Evolutionary conservation across 2,113 vertebrate species (phyloP).

Genomic region (Scophthalmus maximus): DNA sequence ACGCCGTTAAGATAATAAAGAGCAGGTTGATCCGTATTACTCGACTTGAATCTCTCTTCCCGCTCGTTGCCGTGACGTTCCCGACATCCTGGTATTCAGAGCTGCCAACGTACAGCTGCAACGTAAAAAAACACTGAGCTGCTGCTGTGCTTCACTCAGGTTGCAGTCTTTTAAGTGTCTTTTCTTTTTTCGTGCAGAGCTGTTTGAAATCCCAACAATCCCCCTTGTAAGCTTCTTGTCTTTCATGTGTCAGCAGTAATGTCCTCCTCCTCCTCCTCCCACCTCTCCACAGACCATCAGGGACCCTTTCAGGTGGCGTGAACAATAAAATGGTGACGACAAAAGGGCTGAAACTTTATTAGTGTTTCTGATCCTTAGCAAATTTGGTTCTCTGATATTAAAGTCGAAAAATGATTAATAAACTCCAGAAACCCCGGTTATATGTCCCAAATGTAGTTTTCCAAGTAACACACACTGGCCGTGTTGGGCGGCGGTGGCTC

Average conservation of each 20-base stretch:
- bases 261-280: constrained; percentile 37
- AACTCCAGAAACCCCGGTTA: too few species aligned
- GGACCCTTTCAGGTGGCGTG: constrained; percentile 3
- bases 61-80: background rate
- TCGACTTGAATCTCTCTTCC: background rate
- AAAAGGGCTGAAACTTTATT: background rate
- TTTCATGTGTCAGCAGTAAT: constrained; percentile 49
- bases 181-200: constrained; percentile 37
- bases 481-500: too few species aligned
- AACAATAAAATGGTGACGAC: background rate
- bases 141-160: constrained; percentile 13
- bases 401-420: too few species aligned
- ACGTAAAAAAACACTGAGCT: constrained; percentile 2
- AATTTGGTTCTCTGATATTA: too few species aligned
- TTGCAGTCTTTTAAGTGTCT: constrained; percentile 30
- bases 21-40: background rate
- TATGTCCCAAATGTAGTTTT: too few species aligned
- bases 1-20: background rate
- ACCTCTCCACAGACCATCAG: constrained; percentile 4
- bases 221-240: constrained; percentile 46
- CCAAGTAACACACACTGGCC: too few species aligned
- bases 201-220: constrained; percentile 50
- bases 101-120: too few species aligned
- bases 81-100: background rate
- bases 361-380: too few species aligned